A percentile compares a stretch with the other conserved stretches of the same genome.
phyloP scores from a whole-genome alignment of 1,140 invertebrate genomes.

The Camponotus pennsylvanicus region DNA sequence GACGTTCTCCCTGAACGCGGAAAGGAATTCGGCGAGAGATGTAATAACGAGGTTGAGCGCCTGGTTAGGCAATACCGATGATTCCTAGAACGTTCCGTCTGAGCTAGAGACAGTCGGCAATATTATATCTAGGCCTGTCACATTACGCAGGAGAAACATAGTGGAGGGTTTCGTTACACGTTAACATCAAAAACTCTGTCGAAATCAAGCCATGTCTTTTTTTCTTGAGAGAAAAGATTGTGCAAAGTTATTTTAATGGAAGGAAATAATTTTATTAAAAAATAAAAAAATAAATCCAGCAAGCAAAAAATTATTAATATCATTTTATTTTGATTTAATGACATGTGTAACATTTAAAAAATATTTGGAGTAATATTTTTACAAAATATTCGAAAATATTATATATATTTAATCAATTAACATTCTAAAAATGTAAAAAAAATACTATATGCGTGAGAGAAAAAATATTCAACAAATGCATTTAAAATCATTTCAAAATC shows the following conservation, averaged over 20 bases:
- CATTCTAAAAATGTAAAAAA: not conserved
- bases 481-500: too few species aligned
- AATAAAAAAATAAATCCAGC: too few species aligned
- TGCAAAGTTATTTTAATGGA: not conserved
- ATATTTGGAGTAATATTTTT: too few species aligned
- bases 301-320: too few species aligned
- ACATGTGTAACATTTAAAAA: too few species aligned
- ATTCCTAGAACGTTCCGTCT: slow-evolving; percentile 61
- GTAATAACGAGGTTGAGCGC: slow-evolving; percentile 75
- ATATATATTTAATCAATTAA: too few species aligned
- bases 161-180: slow-evolving; percentile 14
- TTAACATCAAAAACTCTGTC: slow-evolving; percentile 12
- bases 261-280: not conserved
- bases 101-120: slow-evolving; percentile 5
- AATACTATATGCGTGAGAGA: not conserved
- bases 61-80: slow-evolving; percentile 70
- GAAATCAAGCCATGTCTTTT: not conserved
- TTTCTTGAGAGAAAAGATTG: not conserved
- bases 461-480: not conserved
- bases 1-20: slow-evolving; percentile 78
- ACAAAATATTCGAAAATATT: too few species aligned
- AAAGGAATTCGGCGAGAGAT: slow-evolving; percentile 79
- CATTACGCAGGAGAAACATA: slow-evolving; percentile 21
- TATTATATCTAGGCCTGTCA: slow-evolving; percentile 34
- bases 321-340: too few species aligned